These are phyloP conservation scores for Glyptemys insculpta DNA, from an alignment of 2,797 vertebrate genomes.

Conservation along the genomic window DNA sequence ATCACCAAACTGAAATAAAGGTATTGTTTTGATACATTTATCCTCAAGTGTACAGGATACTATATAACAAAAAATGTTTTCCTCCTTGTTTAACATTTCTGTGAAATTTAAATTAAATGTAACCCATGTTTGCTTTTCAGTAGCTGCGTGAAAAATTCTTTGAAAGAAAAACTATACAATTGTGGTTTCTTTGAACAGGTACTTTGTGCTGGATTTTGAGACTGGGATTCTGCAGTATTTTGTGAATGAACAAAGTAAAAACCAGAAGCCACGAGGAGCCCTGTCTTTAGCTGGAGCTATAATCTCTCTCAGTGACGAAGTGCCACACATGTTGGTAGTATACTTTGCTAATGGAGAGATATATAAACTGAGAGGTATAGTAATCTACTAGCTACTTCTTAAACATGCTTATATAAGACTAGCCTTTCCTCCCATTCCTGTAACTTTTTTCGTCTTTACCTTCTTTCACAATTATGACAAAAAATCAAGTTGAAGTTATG, in stretches of 20 bases:
- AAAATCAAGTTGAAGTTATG: neutral
- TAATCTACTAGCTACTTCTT: neutral
- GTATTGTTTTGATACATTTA: neutral
- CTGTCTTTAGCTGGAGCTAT: constrained; percentile 93
- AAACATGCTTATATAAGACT: neutral
- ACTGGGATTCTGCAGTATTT: constrained; percentile 94
- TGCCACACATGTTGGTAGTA: constrained; percentile 93
- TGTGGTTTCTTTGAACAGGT: constrained; percentile 83
- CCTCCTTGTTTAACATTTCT: neutral
- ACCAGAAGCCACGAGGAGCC: constrained; percentile 93
- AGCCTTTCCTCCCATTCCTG: neutral
- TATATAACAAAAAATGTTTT: neutral
- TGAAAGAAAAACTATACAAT: neutral
- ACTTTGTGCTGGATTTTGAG: constrained; percentile 95
- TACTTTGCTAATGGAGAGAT: constrained; percentile 93
- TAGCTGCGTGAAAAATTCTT: neutral
- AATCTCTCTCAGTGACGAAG: constrained; percentile 92
- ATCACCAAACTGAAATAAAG: neutral
- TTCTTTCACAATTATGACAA: neutral
- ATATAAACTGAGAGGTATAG: constrained; percentile 95
- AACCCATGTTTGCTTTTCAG: neutral
- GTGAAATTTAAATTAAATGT: neutral
- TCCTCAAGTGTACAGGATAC: neutral
- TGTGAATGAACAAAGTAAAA: constrained; percentile 93
- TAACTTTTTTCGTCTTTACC: neutral